Evolutionary conservation across 2,113 vertebrate genomes (phyloP).

Genomic region (Cephalopholis sonnerati): DNA sequence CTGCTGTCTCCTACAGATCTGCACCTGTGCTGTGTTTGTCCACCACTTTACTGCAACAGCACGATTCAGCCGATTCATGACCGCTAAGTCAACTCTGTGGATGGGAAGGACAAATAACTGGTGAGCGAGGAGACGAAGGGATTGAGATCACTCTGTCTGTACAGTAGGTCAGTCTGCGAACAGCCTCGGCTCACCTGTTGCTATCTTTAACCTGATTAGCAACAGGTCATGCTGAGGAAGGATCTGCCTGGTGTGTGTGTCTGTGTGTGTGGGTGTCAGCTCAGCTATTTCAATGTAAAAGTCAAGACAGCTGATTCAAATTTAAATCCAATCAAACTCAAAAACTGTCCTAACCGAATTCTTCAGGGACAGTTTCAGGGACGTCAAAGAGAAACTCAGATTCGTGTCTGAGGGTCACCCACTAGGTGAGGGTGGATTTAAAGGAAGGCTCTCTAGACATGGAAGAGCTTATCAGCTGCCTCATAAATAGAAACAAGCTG

Average conservation of each 20-base stretch:
- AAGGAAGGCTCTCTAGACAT: conserved; percentile 20
- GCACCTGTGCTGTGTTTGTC: conserved; percentile 15
- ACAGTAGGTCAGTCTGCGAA: conserved; percentile 61
- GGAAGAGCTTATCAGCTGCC: conserved; percentile 32
- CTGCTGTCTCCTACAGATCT: conserved; percentile 7
- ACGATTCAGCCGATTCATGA: neutral
- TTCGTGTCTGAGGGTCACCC: conserved; percentile 16
- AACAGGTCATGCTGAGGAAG: conserved; percentile 14
- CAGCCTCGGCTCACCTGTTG: conserved; percentile 57
- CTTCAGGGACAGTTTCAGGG: neutral
- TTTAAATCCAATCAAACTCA: neutral
- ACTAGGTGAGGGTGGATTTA: conserved; percentile 34
- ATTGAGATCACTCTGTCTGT: conserved; percentile 72
- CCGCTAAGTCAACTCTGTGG: neutral
- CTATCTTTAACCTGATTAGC: conserved; percentile 76
- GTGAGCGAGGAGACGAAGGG: conserved; percentile 38
- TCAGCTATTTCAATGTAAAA: neutral
- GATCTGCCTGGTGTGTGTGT: neutral
- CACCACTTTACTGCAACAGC: neutral
- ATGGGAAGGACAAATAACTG: neutral
- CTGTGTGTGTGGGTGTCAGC: neutral
- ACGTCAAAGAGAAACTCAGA: neutral
- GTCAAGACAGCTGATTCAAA: neutral
- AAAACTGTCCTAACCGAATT: neutral
- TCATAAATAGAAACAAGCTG: conserved; percentile 54